Evolutionary conservation across 1,140 invertebrate genomes (phyloP).

Genomic region (Eciton burchellii): DNA sequence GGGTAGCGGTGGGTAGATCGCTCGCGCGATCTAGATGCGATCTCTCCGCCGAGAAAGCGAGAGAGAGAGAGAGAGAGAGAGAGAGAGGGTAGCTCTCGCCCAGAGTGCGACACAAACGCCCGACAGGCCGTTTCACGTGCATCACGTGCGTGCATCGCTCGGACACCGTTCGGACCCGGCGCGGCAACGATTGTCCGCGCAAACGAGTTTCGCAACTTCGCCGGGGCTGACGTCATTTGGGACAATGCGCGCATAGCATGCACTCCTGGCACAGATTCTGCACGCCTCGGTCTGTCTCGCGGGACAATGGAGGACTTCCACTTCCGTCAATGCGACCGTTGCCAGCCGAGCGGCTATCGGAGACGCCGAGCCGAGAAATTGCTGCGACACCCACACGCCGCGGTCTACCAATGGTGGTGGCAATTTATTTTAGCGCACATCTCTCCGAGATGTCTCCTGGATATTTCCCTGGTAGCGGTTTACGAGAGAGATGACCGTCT

Average conservation of each 20-base stretch:
- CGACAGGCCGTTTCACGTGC: conserved; percentile 25
- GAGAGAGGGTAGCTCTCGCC: no score
- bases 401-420: neutral
- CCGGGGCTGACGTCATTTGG: conserved; percentile 74
- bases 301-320: conserved; percentile 69
- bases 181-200: conserved; percentile 71
- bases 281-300: conserved; percentile 43
- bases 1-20: conserved; percentile 70
- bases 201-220: conserved; percentile 74
- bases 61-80: no score
- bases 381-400: neutral
- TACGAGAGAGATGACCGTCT: neutral
- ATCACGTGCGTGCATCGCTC: conserved; percentile 24
- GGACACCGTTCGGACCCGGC: neutral
- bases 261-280: conserved; percentile 76
- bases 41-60: neutral
- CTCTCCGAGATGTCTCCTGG: neutral
- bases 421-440: neutral
- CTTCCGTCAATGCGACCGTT: conserved; percentile 69
- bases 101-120: neutral
- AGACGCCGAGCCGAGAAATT: conserved; percentile 42
- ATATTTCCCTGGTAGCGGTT: neutral
- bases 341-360: conserved; percentile 50
- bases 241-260: conserved; percentile 72
- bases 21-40: conserved; percentile 32